Percentiles rank a stretch among this genome's conserved stretches.
Conservation (phyloP, 2,888 invertebrate genomes). For the Ormyrus thymus region DNA sequence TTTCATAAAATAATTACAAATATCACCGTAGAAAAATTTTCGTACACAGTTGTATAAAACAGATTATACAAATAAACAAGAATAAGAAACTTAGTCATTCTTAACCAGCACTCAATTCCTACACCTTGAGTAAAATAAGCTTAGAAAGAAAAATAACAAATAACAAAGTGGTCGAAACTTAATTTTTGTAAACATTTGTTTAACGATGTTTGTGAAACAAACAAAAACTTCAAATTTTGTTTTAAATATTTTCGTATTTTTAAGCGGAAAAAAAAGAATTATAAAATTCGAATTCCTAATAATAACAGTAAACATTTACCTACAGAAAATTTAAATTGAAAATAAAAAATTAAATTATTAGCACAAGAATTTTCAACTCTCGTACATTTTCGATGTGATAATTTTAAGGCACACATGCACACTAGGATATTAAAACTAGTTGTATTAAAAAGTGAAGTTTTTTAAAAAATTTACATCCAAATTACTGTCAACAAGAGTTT, state of each 20-base stretch:
- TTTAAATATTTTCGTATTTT: too few species aligned
- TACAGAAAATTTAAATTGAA: background rate
- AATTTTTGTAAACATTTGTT: slow-evolving; percentile 12
- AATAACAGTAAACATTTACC: background rate
- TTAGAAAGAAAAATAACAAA: slow-evolving; percentile 31
- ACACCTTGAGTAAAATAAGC: slow-evolving; percentile 26
- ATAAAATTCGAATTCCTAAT: slow-evolving; percentile 32
- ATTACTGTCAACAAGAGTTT: slow-evolving; percentile 26
- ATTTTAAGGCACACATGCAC: slow-evolving; percentile 54
- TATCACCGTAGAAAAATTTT: background rate
- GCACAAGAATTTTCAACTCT: slow-evolving; percentile 35
- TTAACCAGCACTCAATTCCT: slow-evolving; percentile 21
- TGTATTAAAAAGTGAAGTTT: slow-evolving; percentile 17
- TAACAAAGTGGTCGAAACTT: slow-evolving; percentile 11
- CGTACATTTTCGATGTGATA: slow-evolving; percentile 37
- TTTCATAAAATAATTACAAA: slow-evolving; percentile 6
- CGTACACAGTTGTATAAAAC: background rate
- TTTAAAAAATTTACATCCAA: slow-evolving; percentile 7
- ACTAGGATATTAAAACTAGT: slow-evolving; percentile 43
- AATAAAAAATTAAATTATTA: slow-evolving; percentile 6
- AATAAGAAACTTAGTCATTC: too few species aligned
- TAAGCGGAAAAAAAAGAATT: too few species aligned
- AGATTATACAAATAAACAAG: background rate
- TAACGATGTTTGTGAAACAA: too few species aligned
- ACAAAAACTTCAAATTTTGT: too few species aligned